These are phyloP conservation scores for Perdita meconis DNA, from an alignment of 2,888 invertebrate genomes.

Conservation along the genomic window DNA sequence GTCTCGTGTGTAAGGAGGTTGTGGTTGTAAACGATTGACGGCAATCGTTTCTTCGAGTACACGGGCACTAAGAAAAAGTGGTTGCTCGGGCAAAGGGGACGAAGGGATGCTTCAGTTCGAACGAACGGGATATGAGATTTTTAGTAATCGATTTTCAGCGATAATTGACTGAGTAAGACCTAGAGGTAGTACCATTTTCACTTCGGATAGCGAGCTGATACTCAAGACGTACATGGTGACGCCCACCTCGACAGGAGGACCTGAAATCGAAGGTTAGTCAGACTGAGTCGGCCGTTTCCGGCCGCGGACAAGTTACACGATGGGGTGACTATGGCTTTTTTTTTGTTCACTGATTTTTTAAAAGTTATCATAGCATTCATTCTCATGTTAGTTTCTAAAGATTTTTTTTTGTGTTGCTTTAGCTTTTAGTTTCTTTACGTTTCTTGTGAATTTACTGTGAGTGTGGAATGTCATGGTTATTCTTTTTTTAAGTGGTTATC, in stretches of 20 bases:
- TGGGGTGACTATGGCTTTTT: constrained; percentile 68
- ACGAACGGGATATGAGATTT: constrained; percentile 65
- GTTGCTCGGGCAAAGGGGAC: constrained; percentile 62
- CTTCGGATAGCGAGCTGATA: constrained; percentile 93
- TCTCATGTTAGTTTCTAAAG: constrained; percentile 31
- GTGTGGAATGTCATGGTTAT: constrained; percentile 64
- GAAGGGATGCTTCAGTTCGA: constrained; percentile 58
- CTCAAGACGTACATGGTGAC: constrained; percentile 93
- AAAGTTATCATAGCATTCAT: constrained; percentile 46
- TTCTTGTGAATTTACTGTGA: constrained; percentile 63
- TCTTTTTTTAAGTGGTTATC: constrained; percentile 56
- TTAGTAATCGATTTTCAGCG: constrained; percentile 73
- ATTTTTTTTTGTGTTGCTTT: constrained; percentile 46
- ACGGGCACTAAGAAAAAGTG: constrained; percentile 68
- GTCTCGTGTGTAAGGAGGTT: constrained; percentile 38
- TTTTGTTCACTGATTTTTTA: constrained; percentile 59
- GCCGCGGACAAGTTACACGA: constrained; percentile 68
- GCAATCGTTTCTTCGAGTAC: constrained; percentile 53
- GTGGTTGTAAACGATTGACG: constrained; percentile 58
- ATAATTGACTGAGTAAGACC: constrained; percentile 80
- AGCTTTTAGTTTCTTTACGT: constrained; percentile 36
- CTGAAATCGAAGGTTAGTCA: constrained; percentile 86
- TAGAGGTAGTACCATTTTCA: constrained; percentile 89
- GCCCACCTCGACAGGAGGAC: constrained; percentile 91
- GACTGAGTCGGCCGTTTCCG: constrained; percentile 81